These are phyloP conservation scores for Drosophila kokeensis DNA, from an alignment of 2,888 invertebrate species.

Conservation along the genomic window DNA sequence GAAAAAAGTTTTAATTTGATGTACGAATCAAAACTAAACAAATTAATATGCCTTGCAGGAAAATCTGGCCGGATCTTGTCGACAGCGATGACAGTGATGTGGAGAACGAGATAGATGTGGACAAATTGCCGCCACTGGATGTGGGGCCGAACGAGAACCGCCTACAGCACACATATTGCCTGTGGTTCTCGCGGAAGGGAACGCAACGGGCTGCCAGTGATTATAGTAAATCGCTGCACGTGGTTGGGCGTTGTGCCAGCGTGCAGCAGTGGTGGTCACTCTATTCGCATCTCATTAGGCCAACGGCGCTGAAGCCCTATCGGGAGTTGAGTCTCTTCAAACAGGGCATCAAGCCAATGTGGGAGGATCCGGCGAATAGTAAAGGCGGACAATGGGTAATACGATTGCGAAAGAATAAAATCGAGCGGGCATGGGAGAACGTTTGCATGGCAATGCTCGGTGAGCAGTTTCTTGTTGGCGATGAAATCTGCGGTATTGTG, in stretches of 20 bases:
- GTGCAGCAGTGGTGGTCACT: constrained; percentile 99
- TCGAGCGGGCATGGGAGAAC: constrained; percentile 99
- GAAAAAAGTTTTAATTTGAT: constrained; percentile 17
- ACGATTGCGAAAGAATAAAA: constrained; percentile 96
- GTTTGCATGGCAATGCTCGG: constrained; percentile 99
- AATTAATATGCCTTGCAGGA: constrained; percentile 67
- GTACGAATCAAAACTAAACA: constrained; percentile 30
- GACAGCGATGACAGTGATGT: constrained; percentile 89
- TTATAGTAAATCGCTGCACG: constrained; percentile 89
- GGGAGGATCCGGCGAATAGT: constrained; percentile 99
- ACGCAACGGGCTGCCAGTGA: constrained; percentile 83
- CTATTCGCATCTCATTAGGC: constrained; percentile 95
- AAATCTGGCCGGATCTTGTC: constrained; percentile 81
- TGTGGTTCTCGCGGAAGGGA: constrained; percentile 92
- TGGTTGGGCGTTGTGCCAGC: constrained; percentile 94
- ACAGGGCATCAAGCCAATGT: constrained; percentile 99
- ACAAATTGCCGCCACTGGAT: constrained; percentile 88
- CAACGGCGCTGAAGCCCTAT: constrained; percentile 95
- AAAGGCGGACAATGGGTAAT: constrained; percentile 99
- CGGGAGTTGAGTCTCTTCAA: constrained; percentile 98
- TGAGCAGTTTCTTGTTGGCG: constrained; percentile 99
- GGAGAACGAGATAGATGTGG: constrained; percentile 87
- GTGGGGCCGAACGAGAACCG: constrained; percentile 95
- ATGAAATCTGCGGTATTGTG: constrained; percentile 99
- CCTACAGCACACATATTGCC: constrained; percentile 96